Evolutionary conservation across 92 coral and sea anemone genomes (phyloP), one percentile per base, ranked within the genome.

Genomic region (Epizoanthus fatuus): DNA sequence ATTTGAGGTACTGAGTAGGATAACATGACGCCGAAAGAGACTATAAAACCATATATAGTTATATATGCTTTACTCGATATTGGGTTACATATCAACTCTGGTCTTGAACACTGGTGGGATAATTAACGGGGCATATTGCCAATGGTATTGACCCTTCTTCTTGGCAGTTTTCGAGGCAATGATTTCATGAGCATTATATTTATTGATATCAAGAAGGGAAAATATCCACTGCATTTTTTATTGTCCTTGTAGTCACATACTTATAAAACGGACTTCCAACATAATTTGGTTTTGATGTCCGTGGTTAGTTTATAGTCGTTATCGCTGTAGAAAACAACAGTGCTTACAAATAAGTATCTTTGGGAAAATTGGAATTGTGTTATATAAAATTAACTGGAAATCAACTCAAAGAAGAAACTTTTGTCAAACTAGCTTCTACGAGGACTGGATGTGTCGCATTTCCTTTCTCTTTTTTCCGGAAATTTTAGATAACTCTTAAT

Each of bases 41-140:
- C 35, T 29, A 29, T 29, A 29, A 29, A 29, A 29, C 35, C 35
- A 29, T 29, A 29, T 7, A 49, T 6, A 49, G 53, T 49, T 49
- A 6, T 29, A 29, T 29, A 29, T 49, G 53, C 53, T 49, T 49
- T 49, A 8, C 53, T 49, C 12, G 53, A 49, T 49, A 49, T 49
- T 49, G 53, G 53, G 53, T 2, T 47, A 47, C 9, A 47, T 47
- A 47, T 47, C 9, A 8, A 45, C 51, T 45, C 1, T 4, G 51
- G 51, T 45, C 51, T 45, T 45, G 12, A 47, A 49, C 12, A 49
- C 53, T 5, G 53, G 29, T 74, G 17, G 57, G 63, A 22, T 77
- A 42, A 19, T 59, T 60, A 12, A 38, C 22, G 17, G 58, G 68
- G 79, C 70, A 77, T 17, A 29, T 38, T 77, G 82, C 82, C 82